phyloP scores from a whole-genome alignment of 2,888 invertebrate genomes.

The Xanthostigma xanthostigma region DNA sequence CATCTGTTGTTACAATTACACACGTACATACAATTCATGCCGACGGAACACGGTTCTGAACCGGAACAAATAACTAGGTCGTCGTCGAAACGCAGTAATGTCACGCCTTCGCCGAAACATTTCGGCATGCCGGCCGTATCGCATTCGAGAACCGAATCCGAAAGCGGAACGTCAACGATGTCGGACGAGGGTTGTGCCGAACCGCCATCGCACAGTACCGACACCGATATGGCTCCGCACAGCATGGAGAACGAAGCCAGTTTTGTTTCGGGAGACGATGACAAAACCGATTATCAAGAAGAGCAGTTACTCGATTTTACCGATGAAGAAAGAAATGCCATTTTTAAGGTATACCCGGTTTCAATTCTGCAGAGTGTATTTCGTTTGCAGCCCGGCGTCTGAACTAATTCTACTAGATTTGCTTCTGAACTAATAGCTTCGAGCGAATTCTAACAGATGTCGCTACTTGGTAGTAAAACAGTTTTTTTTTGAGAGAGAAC shows the following conservation, averaged over 20 bases:
- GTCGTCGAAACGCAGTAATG: conserved; percentile 19
- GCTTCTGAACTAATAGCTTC: too few relatives aligned
- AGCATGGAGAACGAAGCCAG: conserved; percentile 22
- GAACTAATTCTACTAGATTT: too few relatives aligned
- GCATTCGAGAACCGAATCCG: conserved; percentile 26
- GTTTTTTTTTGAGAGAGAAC: too few relatives aligned
- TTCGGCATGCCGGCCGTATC: conserved; percentile 18
- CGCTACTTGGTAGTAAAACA: too few relatives aligned
- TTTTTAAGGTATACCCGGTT: conserved; percentile 38
- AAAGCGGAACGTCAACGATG: conserved; percentile 26
- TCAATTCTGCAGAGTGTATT: too few relatives aligned
- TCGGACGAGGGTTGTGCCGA: conserved; percentile 17
- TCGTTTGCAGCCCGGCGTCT: too few relatives aligned
- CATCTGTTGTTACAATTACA: conserved; percentile 81
- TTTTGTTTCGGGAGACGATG: conserved; percentile 33
- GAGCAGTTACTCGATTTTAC: conserved; percentile 48
- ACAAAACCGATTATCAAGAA: conserved; percentile 40
- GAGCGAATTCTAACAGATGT: too few relatives aligned
- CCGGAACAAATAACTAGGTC: not conserved
- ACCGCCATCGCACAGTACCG: conserved; percentile 22
- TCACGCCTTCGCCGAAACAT: conserved; percentile 17
- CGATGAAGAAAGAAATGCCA: conserved; percentile 46
- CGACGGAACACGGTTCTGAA: conserved; percentile 35
- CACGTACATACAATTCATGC: conserved; percentile 84
- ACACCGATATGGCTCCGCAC: conserved; percentile 14